Evolutionary conservation across 2,888 invertebrate genomes (phyloP), one percentile per base, ranked within the genome.

Genomic region (Crocallis elinguaria): DNA sequence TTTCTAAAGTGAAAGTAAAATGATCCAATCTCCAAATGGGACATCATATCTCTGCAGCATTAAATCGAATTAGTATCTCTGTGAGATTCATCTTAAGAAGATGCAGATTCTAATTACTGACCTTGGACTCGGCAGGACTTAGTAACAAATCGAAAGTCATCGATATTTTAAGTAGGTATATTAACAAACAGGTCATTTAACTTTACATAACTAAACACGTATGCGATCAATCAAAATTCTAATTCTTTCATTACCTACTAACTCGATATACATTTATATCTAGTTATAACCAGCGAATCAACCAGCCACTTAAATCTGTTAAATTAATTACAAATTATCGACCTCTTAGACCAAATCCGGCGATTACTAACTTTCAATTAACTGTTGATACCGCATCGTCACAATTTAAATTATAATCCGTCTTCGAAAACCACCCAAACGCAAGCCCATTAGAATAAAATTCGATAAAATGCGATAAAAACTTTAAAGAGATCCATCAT

Each of bases 341-440:
- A 46, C 25, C 51, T 56, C 48, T 49, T 56, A 50, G 46, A 54
- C 49, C 6, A 63, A 58, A 63, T 60, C 63, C 56, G 41, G 27
- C 39, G 58, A 54, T 63, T 76, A 75, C 71, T 70, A 73, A 75
- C 64, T 72, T 74, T 74, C 75, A 79, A 79, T 77, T 79, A 79
- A 74, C 54, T 73, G 54, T 51, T 71, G 75, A 79, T 75, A 75
- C 54, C 62, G 64, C 67, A 58, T 73, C 71, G 60, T 60, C 60
- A 60, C 56, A 60, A 60, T 60, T 60, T 39, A 58, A 62, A 58
- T 63, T 50, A 58, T 69, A 73, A 75, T 71, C 73, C 63, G 60
- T 73, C 64, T 66, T 66, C 53, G 53, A 67, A 57, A 80, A 57
- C 63, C 81, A 80, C 84, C 79, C 78, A 76, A 73, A 73, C 61